Conservation (phyloP, 2,797 vertebrate species). For the Rhynchotus rufescens region DNA sequence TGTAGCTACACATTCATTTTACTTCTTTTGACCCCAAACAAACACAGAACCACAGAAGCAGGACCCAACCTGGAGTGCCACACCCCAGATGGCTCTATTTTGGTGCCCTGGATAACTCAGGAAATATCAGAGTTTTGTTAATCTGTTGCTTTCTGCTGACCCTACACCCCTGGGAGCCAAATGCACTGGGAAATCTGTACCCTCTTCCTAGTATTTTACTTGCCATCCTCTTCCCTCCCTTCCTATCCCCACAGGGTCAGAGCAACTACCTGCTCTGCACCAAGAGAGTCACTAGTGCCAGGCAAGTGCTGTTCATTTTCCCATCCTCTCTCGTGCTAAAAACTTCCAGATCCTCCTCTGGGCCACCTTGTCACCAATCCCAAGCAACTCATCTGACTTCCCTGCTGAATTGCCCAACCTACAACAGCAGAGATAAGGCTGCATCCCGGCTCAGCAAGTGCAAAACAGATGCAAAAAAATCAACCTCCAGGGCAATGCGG, state of each 20-base stretch:
- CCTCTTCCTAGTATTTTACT: not conserved
- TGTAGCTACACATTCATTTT: not conserved
- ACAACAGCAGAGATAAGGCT: not conserved
- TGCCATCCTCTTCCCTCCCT: not conserved
- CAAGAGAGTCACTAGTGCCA: not conserved
- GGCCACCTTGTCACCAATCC: not conserved
- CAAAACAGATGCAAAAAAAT: not conserved
- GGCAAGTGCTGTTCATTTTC: accelerated
- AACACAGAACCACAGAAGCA: not conserved
- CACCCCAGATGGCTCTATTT: accelerated
- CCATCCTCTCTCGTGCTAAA: not conserved
- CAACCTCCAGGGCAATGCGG: not conserved
- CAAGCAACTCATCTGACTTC: not conserved
- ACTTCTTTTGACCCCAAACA: not conserved
- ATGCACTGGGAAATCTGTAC: accelerated
- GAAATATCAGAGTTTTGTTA: not conserved
- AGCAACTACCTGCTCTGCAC: not conserved
- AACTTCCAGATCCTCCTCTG: accelerated
- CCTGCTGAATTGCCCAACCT: not conserved
- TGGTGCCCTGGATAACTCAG: not conserved
- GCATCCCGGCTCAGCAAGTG: not conserved
- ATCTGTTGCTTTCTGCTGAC: not conserved
- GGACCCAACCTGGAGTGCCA: not conserved
- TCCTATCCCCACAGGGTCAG: not conserved
- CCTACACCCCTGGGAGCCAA: not conserved